phyloP scores from a whole-genome alignment of 2,113 vertebrate genomes.

The Melanerpes aurifrons region DNA sequence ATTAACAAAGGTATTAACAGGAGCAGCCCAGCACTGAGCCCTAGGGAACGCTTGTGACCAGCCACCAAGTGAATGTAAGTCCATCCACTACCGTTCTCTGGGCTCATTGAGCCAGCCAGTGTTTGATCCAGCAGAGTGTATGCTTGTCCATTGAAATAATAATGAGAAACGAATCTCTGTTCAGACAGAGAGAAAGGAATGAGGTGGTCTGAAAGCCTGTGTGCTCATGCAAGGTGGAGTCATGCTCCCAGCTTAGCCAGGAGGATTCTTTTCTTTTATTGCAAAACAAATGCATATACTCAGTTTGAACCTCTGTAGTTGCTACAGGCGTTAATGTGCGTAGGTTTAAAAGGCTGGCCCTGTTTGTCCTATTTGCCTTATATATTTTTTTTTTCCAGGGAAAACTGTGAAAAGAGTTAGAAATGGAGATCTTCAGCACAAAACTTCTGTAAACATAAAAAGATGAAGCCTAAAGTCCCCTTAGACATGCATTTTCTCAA shows the following conservation, averaged over 20 bases:
- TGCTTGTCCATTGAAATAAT: no score
- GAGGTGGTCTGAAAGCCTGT: background rate
- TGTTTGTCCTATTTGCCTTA: background rate
- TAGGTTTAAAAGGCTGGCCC: background rate
- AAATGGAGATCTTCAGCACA: background rate
- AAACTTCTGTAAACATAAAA: background rate
- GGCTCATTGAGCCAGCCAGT: no score
- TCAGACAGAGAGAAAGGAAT: background rate
- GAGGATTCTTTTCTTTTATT: background rate
- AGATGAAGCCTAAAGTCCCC: background rate
- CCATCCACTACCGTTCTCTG: no score
- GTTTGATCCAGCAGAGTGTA: no score
- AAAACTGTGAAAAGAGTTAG: background rate
- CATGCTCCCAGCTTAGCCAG: background rate
- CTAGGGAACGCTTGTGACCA: no score
- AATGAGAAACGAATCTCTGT: background rate
- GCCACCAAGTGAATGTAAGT: no score
- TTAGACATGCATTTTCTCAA: background rate
- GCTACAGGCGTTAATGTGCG: background rate
- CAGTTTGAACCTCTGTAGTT: background rate
- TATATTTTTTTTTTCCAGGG: background rate
- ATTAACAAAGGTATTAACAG: no score
- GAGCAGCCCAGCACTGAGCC: no score
- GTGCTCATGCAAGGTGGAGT: accelerated
- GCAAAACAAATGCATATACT: background rate